Evolutionary conservation across 2,113 vertebrate species (phyloP).

Genomic region (Clarias magur): DNA sequence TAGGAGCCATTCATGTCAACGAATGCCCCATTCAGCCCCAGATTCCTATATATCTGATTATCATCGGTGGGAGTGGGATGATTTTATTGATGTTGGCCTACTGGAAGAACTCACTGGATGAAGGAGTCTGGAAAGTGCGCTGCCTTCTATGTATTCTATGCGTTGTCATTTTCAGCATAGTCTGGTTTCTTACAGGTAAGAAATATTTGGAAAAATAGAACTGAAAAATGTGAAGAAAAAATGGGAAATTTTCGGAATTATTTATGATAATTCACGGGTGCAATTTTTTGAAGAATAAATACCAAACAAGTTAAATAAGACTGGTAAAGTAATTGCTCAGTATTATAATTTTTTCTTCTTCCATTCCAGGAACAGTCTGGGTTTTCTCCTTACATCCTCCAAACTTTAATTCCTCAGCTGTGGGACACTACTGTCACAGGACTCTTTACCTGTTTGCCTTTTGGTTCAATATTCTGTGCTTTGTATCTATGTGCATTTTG

Average conservation of each 20-base stretch:
- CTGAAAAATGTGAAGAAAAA: neutral
- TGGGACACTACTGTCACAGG: conserved; percentile 39
- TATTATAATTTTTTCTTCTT: neutral
- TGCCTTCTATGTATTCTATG: conserved; percentile 3
- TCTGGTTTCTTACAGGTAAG: conserved; percentile 50
- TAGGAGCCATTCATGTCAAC: conserved; percentile 54
- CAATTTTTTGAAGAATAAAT: neutral
- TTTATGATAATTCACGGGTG: neutral
- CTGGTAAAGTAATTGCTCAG: neutral
- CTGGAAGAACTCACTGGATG: conserved; percentile 20
- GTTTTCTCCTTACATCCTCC: conserved; percentile 51
- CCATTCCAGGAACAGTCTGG: conserved; percentile 48
- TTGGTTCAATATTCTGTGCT: conserved; percentile 47
- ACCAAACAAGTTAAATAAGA: neutral
- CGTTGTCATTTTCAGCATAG: conserved; percentile 25
- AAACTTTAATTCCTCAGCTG: conserved; percentile 18
- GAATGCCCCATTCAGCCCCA: conserved; percentile 60
- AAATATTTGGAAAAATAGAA: neutral
- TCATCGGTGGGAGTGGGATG: conserved; percentile 45
- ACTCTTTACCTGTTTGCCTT: conserved; percentile 46
- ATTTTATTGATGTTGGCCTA: conserved; percentile 26
- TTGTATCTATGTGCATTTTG: conserved; percentile 21
- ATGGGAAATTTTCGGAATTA: neutral
- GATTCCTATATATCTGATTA: conserved; percentile 60
- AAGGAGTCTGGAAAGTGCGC: neutral